phyloP scores from a whole-genome alignment of 2,888 invertebrate species.

The Aelia acuminata region DNA sequence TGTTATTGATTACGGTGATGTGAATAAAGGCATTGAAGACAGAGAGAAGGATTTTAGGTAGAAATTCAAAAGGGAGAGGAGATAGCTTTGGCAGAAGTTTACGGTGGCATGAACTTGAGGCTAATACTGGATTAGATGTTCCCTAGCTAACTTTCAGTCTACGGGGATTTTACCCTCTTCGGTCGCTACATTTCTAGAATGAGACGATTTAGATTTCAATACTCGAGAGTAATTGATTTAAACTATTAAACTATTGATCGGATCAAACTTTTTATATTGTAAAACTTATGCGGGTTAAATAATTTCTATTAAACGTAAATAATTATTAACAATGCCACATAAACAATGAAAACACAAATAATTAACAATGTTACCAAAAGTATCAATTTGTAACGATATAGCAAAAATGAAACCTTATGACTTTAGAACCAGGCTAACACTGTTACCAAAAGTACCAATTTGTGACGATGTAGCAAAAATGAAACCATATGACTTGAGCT shows the following conservation, averaged over 20 bases:
- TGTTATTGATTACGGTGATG: neutral
- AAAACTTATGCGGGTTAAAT: too few relatives aligned
- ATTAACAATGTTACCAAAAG: too few relatives aligned
- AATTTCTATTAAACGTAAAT: too few relatives aligned
- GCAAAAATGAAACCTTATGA: too few relatives aligned
- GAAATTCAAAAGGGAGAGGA: neutral
- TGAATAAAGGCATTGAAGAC: neutral
- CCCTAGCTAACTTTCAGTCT: neutral
- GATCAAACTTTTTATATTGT: too few relatives aligned
- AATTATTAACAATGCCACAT: too few relatives aligned
- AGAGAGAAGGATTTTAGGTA: neutral
- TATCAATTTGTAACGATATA: too few relatives aligned
- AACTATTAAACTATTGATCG: neutral
- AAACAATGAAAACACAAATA: too few relatives aligned
- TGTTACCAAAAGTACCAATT: too few relatives aligned
- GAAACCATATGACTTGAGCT: too few relatives aligned
- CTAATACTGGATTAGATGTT: slow-evolving; percentile 23
- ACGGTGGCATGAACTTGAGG: neutral
- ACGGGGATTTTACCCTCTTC: neutral
- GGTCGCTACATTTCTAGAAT: neutral
- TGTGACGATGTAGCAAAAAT: too few relatives aligned
- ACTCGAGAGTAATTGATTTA: neutral
- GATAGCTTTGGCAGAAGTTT: neutral
- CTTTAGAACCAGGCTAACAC: too few relatives aligned
- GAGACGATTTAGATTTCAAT: neutral